A percentile compares a stretch with the other conserved stretches of the same genome.
Evolutionary conservation across 2,797 vertebrate genomes (phyloP).

Genomic region (Parauchenoglanis ngamensis): DNA sequence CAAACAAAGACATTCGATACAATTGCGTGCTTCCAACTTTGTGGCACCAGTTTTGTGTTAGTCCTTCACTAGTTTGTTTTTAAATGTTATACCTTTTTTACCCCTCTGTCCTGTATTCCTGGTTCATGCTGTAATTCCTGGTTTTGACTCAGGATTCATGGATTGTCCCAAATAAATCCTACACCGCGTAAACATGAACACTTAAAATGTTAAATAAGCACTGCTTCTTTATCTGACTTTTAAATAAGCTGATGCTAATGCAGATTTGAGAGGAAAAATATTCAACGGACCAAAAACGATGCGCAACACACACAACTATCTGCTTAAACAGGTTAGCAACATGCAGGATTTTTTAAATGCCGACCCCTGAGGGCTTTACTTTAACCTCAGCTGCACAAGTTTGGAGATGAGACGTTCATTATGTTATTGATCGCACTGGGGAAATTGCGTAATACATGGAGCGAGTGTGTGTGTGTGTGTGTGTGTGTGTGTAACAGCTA

Average conservation of each 20-base stretch:
- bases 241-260: background rate
- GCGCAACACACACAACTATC: background rate
- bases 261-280: background rate
- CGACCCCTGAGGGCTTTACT: background rate
- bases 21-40: no score
- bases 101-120: no score
- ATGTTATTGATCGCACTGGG: constrained; percentile 12
- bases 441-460: constrained; percentile 7
- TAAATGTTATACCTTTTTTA: no score
- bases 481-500: background rate
- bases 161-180: no score
- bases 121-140: background rate
- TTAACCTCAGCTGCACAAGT: constrained; percentile 3
- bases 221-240: background rate
- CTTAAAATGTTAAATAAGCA: background rate
- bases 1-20: no score
- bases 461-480: background rate
- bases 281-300: background rate
- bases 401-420: background rate
- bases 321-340: background rate
- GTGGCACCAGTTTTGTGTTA: no score
- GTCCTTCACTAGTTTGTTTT: background rate
- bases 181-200: no score
- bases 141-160: background rate
- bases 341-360: background rate